Percentiles rank a stretch among this genome's conserved stretches.
Conservation (phyloP, 2,113 vertebrate species). For the Prunella himalayana region DNA sequence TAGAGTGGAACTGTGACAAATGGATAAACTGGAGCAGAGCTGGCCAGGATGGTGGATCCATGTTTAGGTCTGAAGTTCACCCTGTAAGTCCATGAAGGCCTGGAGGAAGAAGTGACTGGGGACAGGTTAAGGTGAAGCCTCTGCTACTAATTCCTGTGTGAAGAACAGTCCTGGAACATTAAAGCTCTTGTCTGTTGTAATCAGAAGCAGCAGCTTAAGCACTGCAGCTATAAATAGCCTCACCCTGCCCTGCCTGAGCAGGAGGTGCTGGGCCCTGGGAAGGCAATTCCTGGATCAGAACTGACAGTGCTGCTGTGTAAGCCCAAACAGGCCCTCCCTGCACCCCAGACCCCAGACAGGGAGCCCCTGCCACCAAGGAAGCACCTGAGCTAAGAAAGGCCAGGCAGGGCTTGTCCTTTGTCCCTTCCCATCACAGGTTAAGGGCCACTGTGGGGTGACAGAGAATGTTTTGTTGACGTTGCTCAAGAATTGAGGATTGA, state of each 20-base stretch:
- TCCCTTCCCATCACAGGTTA: rapidly evolving
- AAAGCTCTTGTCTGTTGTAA: background rate
- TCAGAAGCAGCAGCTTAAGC: background rate
- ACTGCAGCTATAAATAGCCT: background rate
- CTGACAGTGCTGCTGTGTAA: background rate
- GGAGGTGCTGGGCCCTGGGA: background rate
- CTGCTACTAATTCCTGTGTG: background rate
- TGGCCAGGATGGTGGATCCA: background rate
- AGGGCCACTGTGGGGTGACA: background rate
- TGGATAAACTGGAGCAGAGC: background rate
- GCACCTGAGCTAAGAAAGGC: background rate
- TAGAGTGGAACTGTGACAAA: background rate
- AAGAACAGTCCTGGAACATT: background rate
- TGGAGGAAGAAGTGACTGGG: background rate
- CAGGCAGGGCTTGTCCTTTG: background rate
- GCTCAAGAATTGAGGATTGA: background rate
- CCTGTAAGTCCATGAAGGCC: background rate
- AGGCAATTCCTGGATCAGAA: background rate
- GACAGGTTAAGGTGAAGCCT: background rate
- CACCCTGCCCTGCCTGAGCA: background rate
- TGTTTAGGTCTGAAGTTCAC: background rate
- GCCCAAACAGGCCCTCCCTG: background rate
- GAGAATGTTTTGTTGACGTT: background rate
- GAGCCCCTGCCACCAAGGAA: background rate
- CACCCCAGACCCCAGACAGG: background rate